Evolutionary conservation across 2,888 invertebrate genomes (phyloP), one percentile per base, ranked within the genome.

Genomic region (Psylliodes chrysocephalus): DNA sequence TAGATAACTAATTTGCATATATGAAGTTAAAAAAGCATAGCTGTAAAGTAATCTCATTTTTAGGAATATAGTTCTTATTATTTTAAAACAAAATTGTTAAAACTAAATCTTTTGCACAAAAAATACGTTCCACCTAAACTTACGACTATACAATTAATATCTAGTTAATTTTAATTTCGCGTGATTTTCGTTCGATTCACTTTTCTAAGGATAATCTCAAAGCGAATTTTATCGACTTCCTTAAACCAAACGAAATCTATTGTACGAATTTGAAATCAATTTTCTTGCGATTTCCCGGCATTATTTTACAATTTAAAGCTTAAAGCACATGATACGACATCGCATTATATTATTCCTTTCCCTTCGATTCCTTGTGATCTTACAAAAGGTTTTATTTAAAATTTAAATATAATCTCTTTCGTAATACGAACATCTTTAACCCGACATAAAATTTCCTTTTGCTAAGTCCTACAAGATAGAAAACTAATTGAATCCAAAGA

Each of bases 401-500:
- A 64, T 62, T 57, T 61, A 60, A 64, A 66, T 63, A 66, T 64
- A 54, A 64, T 64, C 63, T 54, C 30, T 15, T 42, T 35, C 28
- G 64, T 62, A 60, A 64, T 42, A 61, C 56, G 60, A 59, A 59
- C 49, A 59, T 59, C 59, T 55, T 63, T 54, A 59, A 57, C 57
- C 62, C 35, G 62, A 38, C 56, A 57, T 61, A 64, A 67, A 65
- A 69, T 57, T 59, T 53, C 38, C 51, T 40, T 64, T 61, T 42
- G 10, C 52, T 12, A 54, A 66, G 47, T 67, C 65, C 42, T 22
- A 47, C 38, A 49, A 65, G 64, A 69, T 65, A 64, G 63, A 25
- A 63, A 64, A 67, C 69, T 73, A 73, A 73, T 73, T 73, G 72
- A 73, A 73, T 72, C 69, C 66, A 64, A 67, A 68, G 68, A 68